A percentile compares a stretch with the other conserved stretches of the same genome.
Evolutionary conservation across 2,888 invertebrate species (phyloP).

Genomic region (Cactoblastis cactorum): DNA sequence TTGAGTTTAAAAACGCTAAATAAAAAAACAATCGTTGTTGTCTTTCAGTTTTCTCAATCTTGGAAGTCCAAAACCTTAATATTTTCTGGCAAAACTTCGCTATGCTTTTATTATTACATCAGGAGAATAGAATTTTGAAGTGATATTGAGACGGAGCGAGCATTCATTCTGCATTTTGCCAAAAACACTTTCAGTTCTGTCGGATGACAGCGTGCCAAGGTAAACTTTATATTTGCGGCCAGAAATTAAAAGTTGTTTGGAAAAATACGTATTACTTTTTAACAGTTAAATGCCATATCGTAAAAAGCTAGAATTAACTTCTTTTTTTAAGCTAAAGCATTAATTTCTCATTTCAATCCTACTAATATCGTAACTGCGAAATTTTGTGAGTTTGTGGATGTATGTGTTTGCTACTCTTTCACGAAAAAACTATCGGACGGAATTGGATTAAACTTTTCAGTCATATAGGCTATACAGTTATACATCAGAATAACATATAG

Average conservation of each 20-base stretch:
- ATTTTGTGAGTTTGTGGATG: too few relatives aligned
- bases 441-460: too few relatives aligned
- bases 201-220: background rate
- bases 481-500: too few relatives aligned
- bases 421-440: too few relatives aligned
- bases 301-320: background rate
- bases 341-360: too few relatives aligned
- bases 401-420: too few relatives aligned
- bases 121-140: slow-evolving; percentile 32
- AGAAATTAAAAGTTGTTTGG: background rate
- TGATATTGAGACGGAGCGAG: slow-evolving; percentile 31
- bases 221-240: background rate
- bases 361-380: too few relatives aligned
- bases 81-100: slow-evolving; percentile 51
- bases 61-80: slow-evolving; percentile 46
- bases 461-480: too few relatives aligned
- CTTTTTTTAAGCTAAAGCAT: background rate
- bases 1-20: slow-evolving; percentile 38
- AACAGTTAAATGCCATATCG: background rate
- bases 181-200: slow-evolving; percentile 27
- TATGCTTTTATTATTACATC: slow-evolving; percentile 53
- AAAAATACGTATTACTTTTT: background rate
- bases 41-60: slow-evolving; percentile 43
- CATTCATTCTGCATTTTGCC: slow-evolving; percentile 27
- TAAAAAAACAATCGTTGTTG: slow-evolving; percentile 41